These are phyloP conservation scores for Pseudoatta argentina DNA, from an alignment of 1,140 invertebrate genomes.

Conservation along the genomic window DNA sequence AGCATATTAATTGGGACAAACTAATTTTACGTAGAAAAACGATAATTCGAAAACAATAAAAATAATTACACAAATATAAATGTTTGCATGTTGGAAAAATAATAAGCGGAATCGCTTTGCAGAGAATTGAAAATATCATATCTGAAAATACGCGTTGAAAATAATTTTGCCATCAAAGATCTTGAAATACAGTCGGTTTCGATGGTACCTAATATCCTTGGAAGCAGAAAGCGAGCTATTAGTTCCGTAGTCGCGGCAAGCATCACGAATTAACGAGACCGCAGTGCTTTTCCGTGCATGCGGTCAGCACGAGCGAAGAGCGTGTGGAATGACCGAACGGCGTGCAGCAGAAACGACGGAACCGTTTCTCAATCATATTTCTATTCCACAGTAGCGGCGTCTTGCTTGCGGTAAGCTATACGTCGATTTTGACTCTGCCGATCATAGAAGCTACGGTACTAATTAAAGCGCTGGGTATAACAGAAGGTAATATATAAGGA, in stretches of 20 bases:
- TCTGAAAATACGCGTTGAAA: not conserved
- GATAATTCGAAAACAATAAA: not conserved
- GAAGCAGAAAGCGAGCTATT: constrained; percentile 14
- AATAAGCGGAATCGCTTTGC: too few relatives aligned
- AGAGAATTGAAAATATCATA: not conserved
- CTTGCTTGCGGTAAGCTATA: constrained; percentile 30
- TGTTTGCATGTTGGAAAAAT: not conserved
- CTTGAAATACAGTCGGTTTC: not conserved
- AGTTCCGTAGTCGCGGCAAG: constrained; percentile 14
- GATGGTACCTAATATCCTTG: constrained; percentile 3
- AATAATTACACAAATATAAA: not conserved
- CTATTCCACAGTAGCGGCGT: not conserved
- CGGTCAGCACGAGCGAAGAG: constrained; percentile 6
- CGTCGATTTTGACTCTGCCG: constrained; percentile 34
- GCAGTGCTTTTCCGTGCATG: constrained; percentile 23
- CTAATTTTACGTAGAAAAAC: constrained; percentile 17
- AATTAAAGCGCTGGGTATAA: constrained; percentile 65
- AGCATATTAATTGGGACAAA: not conserved
- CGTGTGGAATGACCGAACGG: constrained; percentile 23
- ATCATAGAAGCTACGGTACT: constrained; percentile 39
- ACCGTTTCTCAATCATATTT: constrained; percentile 39
- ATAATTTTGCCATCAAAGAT: not conserved
- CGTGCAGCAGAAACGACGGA: not conserved
- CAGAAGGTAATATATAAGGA: constrained; percentile 36
- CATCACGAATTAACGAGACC: constrained; percentile 45